Base-by-base conservation (phyloP, 2,797 vertebrate genomes). In the Artibeus jamaicensis region DNA sequence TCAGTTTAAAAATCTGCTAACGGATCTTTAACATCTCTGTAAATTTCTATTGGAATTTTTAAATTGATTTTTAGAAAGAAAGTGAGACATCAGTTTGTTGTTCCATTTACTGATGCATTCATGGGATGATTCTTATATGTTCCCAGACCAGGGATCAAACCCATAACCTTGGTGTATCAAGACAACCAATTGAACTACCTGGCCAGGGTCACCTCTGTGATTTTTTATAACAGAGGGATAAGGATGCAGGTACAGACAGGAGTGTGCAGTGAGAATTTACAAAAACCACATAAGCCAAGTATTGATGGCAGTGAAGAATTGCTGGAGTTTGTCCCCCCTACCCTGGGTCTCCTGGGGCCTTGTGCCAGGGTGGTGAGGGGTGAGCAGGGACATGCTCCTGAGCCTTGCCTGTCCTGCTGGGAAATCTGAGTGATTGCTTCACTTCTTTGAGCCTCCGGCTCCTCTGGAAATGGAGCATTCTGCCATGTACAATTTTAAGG, bases 361-460 rank as follows among this genome's bases (percentile, higher is more conserved):
- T 1, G 19, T 48, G 84, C 37, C 53, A 24, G 73, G 29, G 37
- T 42, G 18, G 16, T 32, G 39, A 29, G 74, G 18, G 18, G 19
- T 84, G 0, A 4, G 59, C 93, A 78, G 50, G 68, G 4, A 37
- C n/a, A 6, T 68, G 73, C 65, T 87, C 85, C 26, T 15, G 71
- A 88, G 79, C 87, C 59, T 89, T 65, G 85, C 68, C 2, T 15
- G 78, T 68, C 53, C 22, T 32, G 34, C 53, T 91, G 86, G 97
- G 79, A 93, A 57, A 79, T 87, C 77, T 62, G 65, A 34, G 39
- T 55, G 21, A 34, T 44, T 15, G 44, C 6, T 79, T 76, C 24
- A 37, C 42, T n/a, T 97, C 88, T 55, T 53, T 88, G 95, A 71
- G 32, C 85, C 81, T 53, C 81, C 39, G 84, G 86, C 85, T 96